Percentiles rank a stretch among this genome's conserved stretches.
Conservation (phyloP, 2,113 vertebrate species). For the Parotia lawesii region DNA sequence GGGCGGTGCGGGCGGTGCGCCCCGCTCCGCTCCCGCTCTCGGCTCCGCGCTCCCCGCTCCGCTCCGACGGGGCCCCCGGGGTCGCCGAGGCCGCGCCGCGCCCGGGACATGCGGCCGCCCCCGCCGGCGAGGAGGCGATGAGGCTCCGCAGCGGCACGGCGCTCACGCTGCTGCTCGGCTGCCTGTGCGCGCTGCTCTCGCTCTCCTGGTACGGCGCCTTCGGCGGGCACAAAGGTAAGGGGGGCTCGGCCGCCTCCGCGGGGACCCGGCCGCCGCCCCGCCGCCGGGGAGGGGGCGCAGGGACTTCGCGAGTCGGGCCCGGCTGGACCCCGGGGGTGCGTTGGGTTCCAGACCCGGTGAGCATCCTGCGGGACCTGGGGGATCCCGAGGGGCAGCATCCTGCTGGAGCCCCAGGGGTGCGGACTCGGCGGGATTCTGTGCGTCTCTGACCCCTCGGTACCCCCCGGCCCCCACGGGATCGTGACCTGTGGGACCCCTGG, state of each 20-base stretch:
- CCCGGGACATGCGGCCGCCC: constrained; percentile 62
- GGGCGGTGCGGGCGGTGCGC: too few species aligned
- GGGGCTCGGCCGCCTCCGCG: background rate
- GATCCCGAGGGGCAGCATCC: background rate
- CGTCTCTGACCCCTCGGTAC: too few species aligned
- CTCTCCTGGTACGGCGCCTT: constrained; percentile 97
- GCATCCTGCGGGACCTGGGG: background rate
- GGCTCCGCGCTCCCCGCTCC: background rate
- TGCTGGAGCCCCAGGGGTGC: background rate
- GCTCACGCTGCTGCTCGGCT: constrained; percentile 92
- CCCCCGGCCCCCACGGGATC: background rate
- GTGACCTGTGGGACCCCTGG: background rate
- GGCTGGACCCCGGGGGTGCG: background rate
- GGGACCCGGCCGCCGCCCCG: background rate
- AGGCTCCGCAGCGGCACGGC: constrained; percentile 89
- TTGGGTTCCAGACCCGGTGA: background rate
- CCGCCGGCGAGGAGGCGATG: constrained; percentile 78
- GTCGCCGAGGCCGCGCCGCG: constrained; percentile 16
- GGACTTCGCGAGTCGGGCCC: background rate
- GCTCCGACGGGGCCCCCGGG: background rate
- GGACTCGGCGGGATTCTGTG: background rate
- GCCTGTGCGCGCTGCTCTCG: constrained; percentile 91
- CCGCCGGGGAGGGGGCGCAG: background rate
- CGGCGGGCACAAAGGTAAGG: constrained; percentile 91
- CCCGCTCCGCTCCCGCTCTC: background rate